These are phyloP conservation scores for Grus americana DNA, from an alignment of 2,113 vertebrate genomes.

Conservation along the genomic window DNA sequence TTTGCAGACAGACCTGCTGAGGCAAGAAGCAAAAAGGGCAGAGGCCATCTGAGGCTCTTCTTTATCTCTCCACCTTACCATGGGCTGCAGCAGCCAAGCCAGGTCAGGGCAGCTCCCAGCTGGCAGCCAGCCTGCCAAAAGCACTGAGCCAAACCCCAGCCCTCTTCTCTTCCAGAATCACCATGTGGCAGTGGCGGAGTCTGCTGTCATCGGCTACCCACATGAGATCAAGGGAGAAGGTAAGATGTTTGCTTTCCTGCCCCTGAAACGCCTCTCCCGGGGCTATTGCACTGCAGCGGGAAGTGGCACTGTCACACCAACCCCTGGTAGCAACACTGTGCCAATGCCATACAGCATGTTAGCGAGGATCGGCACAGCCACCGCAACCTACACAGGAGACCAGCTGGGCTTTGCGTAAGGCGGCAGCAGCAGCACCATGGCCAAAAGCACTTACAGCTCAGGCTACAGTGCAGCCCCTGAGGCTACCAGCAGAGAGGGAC, in stretches of 20 bases:
- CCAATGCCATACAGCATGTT: not conserved
- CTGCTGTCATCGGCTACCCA: constrained; percentile 77
- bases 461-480: not conserved
- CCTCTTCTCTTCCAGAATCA: constrained; percentile 73
- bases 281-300: not conserved
- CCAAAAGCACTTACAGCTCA: not conserved
- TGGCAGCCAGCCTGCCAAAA: not conserved
- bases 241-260: constrained; percentile 4
- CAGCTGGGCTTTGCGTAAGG: not conserved
- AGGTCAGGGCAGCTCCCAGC: not conserved
- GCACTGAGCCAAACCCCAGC: not conserved
- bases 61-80: not conserved
- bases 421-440: not conserved
- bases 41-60: not conserved
- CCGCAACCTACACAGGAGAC: not conserved
- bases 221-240: constrained; percentile 83
- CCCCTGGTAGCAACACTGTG: not conserved
- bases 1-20: not conserved
- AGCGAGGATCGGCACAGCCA: not conserved
- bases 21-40: not conserved
- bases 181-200: constrained; percentile 76
- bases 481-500: not conserved
- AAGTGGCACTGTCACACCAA: not conserved
- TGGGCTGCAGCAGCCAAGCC: not conserved
- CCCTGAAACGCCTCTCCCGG: not conserved